Evolutionary conservation across 2,113 vertebrate genomes (phyloP).

Genomic region (Nothoprocta pentlandii): DNA sequence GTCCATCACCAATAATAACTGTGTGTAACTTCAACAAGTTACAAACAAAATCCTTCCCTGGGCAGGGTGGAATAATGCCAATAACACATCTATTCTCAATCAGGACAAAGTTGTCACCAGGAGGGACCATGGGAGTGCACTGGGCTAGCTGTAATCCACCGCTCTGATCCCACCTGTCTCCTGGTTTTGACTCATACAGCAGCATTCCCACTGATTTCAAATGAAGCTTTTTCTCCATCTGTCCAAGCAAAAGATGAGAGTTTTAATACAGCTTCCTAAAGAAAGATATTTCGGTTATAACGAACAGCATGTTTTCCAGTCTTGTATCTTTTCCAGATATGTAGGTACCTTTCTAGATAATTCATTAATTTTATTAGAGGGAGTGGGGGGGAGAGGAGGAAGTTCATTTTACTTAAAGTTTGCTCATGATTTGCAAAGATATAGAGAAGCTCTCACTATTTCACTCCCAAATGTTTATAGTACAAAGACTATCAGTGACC

Average conservation of each 20-base stretch:
- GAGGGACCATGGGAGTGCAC: accelerated
- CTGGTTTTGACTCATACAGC: neutral
- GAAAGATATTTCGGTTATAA: neutral
- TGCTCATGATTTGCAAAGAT: neutral
- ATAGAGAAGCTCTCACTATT: neutral
- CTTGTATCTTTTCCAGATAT: neutral
- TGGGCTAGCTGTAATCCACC: neutral
- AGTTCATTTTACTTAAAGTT: neutral
- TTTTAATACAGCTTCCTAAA: neutral
- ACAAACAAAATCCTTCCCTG: neutral
- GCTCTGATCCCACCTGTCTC: neutral
- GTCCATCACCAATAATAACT: neutral
- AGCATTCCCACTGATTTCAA: neutral
- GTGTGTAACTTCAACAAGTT: neutral
- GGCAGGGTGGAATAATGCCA: neutral
- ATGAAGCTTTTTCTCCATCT: neutral
- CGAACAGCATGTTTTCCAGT: neutral
- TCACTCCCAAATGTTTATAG: neutral
- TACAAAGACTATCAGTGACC: neutral
- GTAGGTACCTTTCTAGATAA: neutral
- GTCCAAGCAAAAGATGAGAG: neutral
- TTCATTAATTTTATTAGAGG: neutral
- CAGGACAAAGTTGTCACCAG: neutral
- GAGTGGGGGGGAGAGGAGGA: no score
- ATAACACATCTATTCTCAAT: neutral